Evolutionary conservation across 2,888 invertebrate genomes (phyloP).

Genomic region (Cryptophagus acutangulus): DNA sequence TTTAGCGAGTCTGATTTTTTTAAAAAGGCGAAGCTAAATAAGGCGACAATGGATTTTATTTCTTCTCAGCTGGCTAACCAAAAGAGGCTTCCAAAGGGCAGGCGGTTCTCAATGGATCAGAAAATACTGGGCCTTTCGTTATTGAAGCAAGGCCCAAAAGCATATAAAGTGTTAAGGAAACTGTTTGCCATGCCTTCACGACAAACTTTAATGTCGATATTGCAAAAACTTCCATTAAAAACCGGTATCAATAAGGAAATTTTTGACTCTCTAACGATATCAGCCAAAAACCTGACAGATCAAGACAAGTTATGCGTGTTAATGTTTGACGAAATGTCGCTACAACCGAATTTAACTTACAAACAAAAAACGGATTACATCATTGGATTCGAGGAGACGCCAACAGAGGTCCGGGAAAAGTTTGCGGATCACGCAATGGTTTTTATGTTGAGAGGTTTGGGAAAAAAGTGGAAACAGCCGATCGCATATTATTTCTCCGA

Average conservation of each 20-base stretch:
- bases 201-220: constrained; percentile 10
- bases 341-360: not conserved
- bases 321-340: constrained; percentile 4
- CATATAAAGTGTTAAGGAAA: constrained; percentile 10
- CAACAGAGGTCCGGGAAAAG: too few species aligned
- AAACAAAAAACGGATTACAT: not conserved
- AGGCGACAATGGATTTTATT: not conserved
- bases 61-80: not conserved
- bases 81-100: constrained; percentile 5
- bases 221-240: not conserved
- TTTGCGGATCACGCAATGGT: constrained; percentile 4
- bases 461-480: constrained; percentile 1
- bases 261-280: not conserved
- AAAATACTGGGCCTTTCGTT: constrained; percentile 12
- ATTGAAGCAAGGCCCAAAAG: constrained; percentile 7
- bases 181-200: constrained; percentile 13
- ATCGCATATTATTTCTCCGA: constrained; percentile 4
- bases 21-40: not conserved
- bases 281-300: not conserved
- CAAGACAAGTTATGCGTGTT: not conserved
- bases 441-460: constrained; percentile 3
- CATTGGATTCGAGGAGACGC: too few species aligned
- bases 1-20: constrained; percentile 2
- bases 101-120: constrained; percentile 11
- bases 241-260: not conserved